A percentile compares a stretch with the other conserved stretches of the same genome.
Conservation (phyloP, 1,140 invertebrate species). For the Agrilus planipennis region DNA sequence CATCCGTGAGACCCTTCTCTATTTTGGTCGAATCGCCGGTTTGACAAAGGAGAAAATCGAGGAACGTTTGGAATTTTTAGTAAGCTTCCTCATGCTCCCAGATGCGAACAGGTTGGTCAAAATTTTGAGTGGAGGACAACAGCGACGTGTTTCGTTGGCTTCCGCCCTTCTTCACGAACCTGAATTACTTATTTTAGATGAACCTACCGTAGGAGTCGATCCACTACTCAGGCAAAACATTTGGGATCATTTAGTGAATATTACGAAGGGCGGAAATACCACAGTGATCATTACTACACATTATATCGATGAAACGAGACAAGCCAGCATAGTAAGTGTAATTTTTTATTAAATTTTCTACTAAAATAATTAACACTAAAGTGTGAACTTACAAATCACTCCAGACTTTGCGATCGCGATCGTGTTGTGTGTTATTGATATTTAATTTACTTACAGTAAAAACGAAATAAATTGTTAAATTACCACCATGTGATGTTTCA, state of each 20-base stretch:
- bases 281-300: conserved; percentile 97
- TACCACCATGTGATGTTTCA: too few species aligned
- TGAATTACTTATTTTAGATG: conserved; percentile 83
- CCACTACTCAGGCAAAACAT: conserved; percentile 86
- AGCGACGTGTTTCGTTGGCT: conserved; percentile 77
- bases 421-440: too few species aligned
- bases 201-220: conserved; percentile 92
- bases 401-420: too few species aligned
- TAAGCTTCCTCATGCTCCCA: conserved; percentile 63
- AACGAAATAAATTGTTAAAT: too few species aligned
- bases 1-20: conserved; percentile 80
- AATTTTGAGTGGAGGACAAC: conserved; percentile 82
- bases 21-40: conserved; percentile 80
- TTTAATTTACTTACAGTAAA: too few species aligned
- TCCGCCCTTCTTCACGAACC: conserved; percentile 79
- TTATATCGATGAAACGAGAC: conserved; percentile 93
- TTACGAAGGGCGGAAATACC: conserved; percentile 72
- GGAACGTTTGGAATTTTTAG: conserved; percentile 66
- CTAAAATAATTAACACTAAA: too few species aligned
- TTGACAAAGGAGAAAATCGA: conserved; percentile 64
- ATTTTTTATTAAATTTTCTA: not conserved
- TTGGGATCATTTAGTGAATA: conserved; percentile 87
- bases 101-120: conserved; percentile 57
- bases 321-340: conserved; percentile 63
- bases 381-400: too few species aligned